Conservation (phyloP, 1,140 invertebrate genomes). For the Thalassaphorura encarpata region DNA sequence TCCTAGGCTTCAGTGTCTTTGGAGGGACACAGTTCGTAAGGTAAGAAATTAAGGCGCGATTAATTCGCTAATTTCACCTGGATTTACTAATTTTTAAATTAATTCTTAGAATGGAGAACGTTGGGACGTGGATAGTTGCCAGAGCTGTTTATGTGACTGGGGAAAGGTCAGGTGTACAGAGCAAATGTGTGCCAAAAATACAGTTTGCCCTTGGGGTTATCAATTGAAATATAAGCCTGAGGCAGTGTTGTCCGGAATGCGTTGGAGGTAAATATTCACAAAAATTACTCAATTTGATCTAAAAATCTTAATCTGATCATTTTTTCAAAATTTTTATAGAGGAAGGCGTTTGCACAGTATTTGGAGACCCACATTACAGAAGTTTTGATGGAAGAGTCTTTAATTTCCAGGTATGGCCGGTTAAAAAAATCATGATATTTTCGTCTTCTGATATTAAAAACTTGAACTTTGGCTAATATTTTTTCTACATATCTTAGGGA, state of each 20-base stretch:
- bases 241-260: conserved; percentile 77
- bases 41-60: conserved; percentile 7
- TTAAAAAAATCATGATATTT: neutral
- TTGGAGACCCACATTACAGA: conserved; percentile 85
- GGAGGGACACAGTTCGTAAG: conserved; percentile 26
- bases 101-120: conserved; percentile 62
- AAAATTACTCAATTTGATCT: neutral
- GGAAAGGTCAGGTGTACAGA: conserved; percentile 70
- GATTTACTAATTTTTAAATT: neutral
- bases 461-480: conserved; percentile 8
- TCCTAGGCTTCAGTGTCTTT: conserved; percentile 23
- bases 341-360: conserved; percentile 81
- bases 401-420: conserved; percentile 60
- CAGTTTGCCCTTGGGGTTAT: conserved; percentile 61
- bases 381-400: conserved; percentile 87
- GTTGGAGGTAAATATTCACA: no score
- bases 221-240: conserved; percentile 54
- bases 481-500: conserved; percentile 43
- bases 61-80: neutral
- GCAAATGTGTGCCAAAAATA: conserved; percentile 53
- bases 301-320: no score
- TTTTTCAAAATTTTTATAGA: no score
- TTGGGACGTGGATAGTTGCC: conserved; percentile 77
- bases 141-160: conserved; percentile 65
- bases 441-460: neutral